Base-by-base conservation (phyloP, 2,797 vertebrate species). In the Epinephelus malabaricus region DNA sequence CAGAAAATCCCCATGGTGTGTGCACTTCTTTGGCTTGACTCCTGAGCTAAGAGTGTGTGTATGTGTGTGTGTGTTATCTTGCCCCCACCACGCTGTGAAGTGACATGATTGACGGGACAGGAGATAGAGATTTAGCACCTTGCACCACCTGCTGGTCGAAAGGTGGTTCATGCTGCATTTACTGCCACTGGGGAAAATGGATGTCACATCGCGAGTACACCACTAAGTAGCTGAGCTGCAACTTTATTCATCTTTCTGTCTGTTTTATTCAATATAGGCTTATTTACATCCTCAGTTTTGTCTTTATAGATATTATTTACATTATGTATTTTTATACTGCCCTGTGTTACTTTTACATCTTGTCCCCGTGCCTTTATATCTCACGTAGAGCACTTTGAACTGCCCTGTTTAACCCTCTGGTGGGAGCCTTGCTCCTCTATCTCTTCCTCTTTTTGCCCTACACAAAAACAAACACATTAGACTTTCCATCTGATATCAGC, bases 121-220 rank as follows among this genome's bases (percentile, higher is more conserved):
- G 45, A 74, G 34, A 10, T 2, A 25, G 56, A 75, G 19, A 6
- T 68, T 47, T 21, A 27, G 64, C 71, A 21, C 55, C 59, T 65
- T 45, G 88, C 92, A 5, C 89, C 91, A 87, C 76, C 94, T 94
- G 86, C 78, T 84, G 94, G 92, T 19, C 75, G 56, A 17, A 66
- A 43, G 19, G 34, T 38, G 60, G 6, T 3, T 4, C 30, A 0
- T 51, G 79, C 43, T 73, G 71, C 78, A 2, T 81, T 83, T 65
- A 75, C 0, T 0, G 61, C 2, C 58, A 13, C 17, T n/a, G n/a
- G 30, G 30, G 12, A 25, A 73, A 66, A 60, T 17, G 18, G 30
- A 0, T 23, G 1, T 7, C 12, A 17, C 54, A n/a, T 11, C 27
- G 3, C 4, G 2, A 19, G 3, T 1, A 11, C 17, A 2, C 4